Percentiles rank a stretch among this genome's conserved stretches.
phyloP scores from a whole-genome alignment of 2,888 invertebrate genomes.

The Drosophila putrida region DNA sequence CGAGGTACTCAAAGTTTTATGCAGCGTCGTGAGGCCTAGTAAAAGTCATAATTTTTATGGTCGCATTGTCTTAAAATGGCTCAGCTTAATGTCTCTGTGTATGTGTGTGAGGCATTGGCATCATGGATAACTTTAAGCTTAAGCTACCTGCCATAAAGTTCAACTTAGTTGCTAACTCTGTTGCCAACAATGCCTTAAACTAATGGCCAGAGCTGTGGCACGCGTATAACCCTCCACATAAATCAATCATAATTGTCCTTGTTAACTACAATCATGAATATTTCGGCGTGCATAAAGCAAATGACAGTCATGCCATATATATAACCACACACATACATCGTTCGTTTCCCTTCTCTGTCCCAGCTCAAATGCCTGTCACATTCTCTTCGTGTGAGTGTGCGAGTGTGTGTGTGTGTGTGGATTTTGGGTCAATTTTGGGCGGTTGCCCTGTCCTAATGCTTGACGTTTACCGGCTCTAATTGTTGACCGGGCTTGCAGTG shows the following conservation, averaged over 20 bases:
- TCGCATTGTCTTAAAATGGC: conserved; percentile 52
- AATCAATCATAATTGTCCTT: conserved; percentile 82
- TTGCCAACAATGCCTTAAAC: conserved; percentile 34
- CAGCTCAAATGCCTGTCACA: conserved; percentile 31
- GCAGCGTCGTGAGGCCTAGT: conserved; percentile 49
- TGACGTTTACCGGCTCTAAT: conserved; percentile 65
- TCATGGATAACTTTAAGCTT: conserved; percentile 47
- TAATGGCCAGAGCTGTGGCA: conserved; percentile 59
- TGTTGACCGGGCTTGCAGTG: conserved; percentile 48
- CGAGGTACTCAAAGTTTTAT: conserved; percentile 66
- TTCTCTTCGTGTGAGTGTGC: conserved; percentile 19
- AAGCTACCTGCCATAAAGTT: conserved; percentile 55
- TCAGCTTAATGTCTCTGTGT: conserved; percentile 36
- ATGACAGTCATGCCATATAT: conserved; percentile 72
- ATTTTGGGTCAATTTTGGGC: conserved; percentile 53
- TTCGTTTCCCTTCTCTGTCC: neutral
- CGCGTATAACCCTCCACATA: conserved; percentile 63
- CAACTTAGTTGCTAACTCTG: conserved; percentile 47
- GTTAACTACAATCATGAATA: conserved; percentile 81
- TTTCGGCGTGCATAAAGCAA: conserved; percentile 79
- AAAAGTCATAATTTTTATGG: conserved; percentile 61
- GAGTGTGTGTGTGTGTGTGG: conserved; percentile 19
- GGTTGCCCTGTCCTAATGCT: conserved; percentile 22
- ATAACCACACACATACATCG: conserved; percentile 42
- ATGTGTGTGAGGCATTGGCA: conserved; percentile 7